Percentiles rank a stretch among this genome's conserved stretches.
phyloP scores from a whole-genome alignment of 2,797 vertebrate species.

The Hippopotamyrus pictus region DNA sequence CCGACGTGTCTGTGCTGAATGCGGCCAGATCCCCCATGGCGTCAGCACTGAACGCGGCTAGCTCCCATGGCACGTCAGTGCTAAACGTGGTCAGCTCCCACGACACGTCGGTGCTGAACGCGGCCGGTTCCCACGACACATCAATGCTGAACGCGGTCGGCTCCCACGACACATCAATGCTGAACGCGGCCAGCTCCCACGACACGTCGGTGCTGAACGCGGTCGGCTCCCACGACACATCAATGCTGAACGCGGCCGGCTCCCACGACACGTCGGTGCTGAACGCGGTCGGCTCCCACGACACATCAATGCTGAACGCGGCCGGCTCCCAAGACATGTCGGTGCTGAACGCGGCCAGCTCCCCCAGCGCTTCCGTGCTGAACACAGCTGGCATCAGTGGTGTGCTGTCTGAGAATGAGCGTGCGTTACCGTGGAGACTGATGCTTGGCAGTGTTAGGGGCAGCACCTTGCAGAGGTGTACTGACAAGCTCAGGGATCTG shows the following conservation, averaged over 20 bases:
- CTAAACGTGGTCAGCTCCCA: not conserved
- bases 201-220: not conserved
- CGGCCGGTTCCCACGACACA: not conserved
- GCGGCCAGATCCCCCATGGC: not conserved
- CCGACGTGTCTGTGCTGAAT: not conserved
- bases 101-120: not conserved
- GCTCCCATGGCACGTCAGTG: not conserved
- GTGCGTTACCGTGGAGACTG: not conserved
- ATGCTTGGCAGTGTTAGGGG: not conserved
- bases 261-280: not conserved
- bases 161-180: not conserved
- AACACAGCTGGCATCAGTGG: not conserved
- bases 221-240: not conserved
- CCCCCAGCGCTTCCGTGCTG: not conserved
- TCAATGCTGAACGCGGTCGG: not conserved
- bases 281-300: not conserved
- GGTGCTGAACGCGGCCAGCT: not conserved
- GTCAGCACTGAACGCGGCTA: not conserved
- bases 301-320: not conserved
- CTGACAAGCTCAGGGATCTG: not conserved
- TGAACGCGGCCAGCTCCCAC: not conserved
- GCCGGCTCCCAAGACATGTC: not conserved
- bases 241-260: not conserved
- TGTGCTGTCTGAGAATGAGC: not conserved
- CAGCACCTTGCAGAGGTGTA: not conserved